Evolutionary conservation across 2,797 vertebrate genomes (phyloP).

Genomic region (Tolypeutes matacus): DNA sequence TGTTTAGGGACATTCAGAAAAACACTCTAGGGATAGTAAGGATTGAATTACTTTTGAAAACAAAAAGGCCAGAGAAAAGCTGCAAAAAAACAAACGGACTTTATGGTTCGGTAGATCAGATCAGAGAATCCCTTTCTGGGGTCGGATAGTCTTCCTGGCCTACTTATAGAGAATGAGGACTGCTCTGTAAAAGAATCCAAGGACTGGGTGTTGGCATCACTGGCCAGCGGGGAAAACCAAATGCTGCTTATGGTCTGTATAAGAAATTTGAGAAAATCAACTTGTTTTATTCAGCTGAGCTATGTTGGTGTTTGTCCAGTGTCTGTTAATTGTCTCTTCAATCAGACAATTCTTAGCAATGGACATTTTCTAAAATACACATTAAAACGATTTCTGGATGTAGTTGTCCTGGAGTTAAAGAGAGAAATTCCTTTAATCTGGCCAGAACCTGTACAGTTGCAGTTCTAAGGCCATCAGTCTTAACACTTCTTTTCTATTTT

Average conservation of each 20-base stretch:
- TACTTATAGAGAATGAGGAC: not conserved
- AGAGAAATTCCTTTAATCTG: slow-evolving; percentile 35
- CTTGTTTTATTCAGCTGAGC: slow-evolving; percentile 22
- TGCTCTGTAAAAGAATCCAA: not conserved
- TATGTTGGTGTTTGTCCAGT: slow-evolving; percentile 11
- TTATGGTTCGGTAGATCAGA: slow-evolving; percentile 5
- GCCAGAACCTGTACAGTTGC: not conserved
- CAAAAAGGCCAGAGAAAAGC: not conserved
- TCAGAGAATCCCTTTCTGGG: not conserved
- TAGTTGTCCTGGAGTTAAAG: not conserved
- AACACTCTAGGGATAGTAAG: not conserved
- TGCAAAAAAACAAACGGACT: not conserved
- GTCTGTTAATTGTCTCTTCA: slow-evolving; percentile 35
- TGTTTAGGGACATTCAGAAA: slow-evolving; percentile 28
- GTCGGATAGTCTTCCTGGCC: not conserved
- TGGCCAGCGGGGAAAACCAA: not conserved
- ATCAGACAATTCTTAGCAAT: slow-evolving; percentile 9
- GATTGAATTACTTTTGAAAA: slow-evolving; percentile 45
- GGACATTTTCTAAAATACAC: slow-evolving; percentile 3
- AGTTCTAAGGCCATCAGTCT: not conserved
- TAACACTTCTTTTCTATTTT: slow-evolving; percentile 28
- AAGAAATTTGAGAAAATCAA: slow-evolving; percentile 35
- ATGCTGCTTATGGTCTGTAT: not conserved
- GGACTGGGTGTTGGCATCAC: not conserved
- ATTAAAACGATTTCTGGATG: slow-evolving; percentile 35